These are phyloP conservation scores for Tetrao urogallus DNA, from an alignment of 2,113 vertebrate genomes.

Conservation along the genomic window DNA sequence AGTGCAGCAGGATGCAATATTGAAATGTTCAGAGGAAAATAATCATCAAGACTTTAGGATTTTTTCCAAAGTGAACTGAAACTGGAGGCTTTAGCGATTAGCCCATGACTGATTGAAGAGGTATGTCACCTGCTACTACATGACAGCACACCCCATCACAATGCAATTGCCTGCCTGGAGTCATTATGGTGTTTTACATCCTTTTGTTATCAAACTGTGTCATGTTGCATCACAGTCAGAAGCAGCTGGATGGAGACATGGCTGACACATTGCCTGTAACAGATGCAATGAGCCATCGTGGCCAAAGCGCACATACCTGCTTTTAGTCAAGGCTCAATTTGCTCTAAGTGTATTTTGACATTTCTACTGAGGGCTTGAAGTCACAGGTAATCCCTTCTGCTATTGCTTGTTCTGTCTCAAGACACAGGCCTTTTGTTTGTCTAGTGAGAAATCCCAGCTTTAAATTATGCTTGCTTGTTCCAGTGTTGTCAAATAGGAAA, in stretches of 20 bases:
- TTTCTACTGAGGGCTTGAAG: conserved; percentile 26
- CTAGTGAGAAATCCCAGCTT: conserved; percentile 7
- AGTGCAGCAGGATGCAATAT: neutral
- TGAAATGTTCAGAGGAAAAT: neutral
- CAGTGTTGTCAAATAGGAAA: neutral
- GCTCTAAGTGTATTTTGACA: conserved; percentile 42
- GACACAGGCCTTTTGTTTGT: conserved; percentile 32
- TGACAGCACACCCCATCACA: neutral
- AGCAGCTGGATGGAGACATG: conserved; percentile 29
- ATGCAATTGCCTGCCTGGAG: conserved; percentile 53
- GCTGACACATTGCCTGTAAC: conserved; percentile 26
- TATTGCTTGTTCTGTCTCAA: conserved; percentile 20
- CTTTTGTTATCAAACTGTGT: conserved; percentile 67
- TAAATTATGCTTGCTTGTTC: conserved; percentile 12
- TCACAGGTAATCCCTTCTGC: conserved; percentile 53
- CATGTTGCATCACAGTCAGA: conserved; percentile 61
- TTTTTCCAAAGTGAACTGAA: conserved; percentile 40
- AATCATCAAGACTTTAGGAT: conserved; percentile 7
- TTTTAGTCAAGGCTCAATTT: conserved; percentile 58
- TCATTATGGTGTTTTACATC: conserved; percentile 62
- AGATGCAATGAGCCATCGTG: conserved; percentile 37
- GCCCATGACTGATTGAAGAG: conserved; percentile 55
- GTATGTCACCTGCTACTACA: conserved; percentile 54
- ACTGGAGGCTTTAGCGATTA: conserved; percentile 6
- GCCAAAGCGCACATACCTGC: conserved; percentile 42